Evolutionary conservation across 2,797 vertebrate species (phyloP), one percentile per base, ranked within the genome.

Genomic region (Tragopan temminckii): DNA sequence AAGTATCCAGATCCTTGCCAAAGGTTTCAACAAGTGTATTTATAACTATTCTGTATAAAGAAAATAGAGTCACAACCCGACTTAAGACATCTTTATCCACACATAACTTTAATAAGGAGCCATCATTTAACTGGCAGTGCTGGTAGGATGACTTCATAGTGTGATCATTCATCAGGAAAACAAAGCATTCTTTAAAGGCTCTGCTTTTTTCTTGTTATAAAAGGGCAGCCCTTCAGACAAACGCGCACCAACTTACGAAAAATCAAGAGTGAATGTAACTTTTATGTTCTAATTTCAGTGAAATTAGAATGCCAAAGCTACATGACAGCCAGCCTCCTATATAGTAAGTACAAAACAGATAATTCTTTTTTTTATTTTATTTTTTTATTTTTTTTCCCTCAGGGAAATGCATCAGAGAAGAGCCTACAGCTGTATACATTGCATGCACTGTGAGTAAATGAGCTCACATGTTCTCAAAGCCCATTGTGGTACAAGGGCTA

Each of bases 41-140:
- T 88, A 75, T 43, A 90, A 57, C 27, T 75, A 42, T 24, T 50
- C 45, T 55, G 61, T 58, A 57, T 62, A 75, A 91, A 71, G 57
- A 76, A 88, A 43, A 76, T 5, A 83, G 72, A 82, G 66, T 45
- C 29, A 12, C 25, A 88, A 17, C 57, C 76, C 40, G 36, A 62
- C 43, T 86, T 87, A 62, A 94, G 67, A 38, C 18, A n/a, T 43
- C 45, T 94, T 89, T 90, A 76, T 80, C 64, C 36, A 43, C 14
- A 46, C 16, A 82, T 43, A 76, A 48, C n/a, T 74, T 24, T 27
- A 88, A 87, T 67, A 93, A 63, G 85, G 35, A 36, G 38, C 38
- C 88, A 63, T 70, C 23, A 91, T 58, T 77, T 66, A 86, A 59
- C 52, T 63, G 52, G 11, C 71, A 86, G 15, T 55, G 7, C 16